phyloP scores from a whole-genome alignment of 2,113 vertebrate species.

The Oceanodroma tethys region DNA sequence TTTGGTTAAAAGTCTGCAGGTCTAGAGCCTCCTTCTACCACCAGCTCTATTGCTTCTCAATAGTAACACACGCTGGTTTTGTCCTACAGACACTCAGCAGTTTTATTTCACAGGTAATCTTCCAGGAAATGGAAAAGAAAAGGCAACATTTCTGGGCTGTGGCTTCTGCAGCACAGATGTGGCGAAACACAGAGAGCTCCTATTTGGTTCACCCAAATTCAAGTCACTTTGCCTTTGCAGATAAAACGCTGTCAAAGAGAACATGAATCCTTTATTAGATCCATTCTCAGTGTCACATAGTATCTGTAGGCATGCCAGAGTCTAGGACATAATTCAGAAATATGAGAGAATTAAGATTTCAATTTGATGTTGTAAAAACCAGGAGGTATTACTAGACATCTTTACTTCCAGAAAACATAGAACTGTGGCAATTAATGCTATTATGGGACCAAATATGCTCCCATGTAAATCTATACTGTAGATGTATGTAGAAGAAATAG shows the following conservation, averaged over 20 bases:
- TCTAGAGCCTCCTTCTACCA: neutral
- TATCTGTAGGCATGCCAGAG: neutral
- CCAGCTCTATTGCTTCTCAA: neutral
- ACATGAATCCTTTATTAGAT: neutral
- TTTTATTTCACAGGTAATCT: neutral
- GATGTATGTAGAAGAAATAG: neutral
- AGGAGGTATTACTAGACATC: neutral
- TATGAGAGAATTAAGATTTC: neutral
- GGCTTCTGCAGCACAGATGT: neutral
- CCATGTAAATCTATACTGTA: neutral
- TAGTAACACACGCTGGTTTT: neutral
- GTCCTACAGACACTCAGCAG: neutral
- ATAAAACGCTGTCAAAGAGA: neutral
- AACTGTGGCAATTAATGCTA: neutral
- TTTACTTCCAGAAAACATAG: neutral
- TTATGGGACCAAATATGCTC: neutral
- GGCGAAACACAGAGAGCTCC: accelerated
- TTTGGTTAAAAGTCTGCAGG: neutral
- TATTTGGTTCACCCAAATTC: neutral
- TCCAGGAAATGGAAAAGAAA: neutral
- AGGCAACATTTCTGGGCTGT: neutral
- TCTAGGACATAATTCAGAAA: neutral
- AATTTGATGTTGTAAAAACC: neutral
- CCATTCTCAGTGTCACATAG: neutral
- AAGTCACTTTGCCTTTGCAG: neutral